A percentile compares a stretch with the other conserved stretches of the same genome.
Evolutionary conservation across 2,113 vertebrate species (phyloP).

Genomic region (Steatornis caripensis): DNA sequence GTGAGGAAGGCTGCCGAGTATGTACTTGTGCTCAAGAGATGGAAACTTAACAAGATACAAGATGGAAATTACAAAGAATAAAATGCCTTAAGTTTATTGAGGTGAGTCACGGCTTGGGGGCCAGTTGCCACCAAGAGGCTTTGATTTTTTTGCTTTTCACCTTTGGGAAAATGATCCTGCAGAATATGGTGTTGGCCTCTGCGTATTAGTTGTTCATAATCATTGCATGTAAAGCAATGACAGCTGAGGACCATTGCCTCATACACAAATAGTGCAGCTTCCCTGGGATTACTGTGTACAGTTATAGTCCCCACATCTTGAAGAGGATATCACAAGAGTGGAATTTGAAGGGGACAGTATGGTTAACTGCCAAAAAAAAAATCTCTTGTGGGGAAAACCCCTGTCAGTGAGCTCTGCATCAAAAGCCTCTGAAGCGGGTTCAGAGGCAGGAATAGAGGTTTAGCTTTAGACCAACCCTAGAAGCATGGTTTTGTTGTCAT

Average conservation of each 20-base stretch:
- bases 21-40: not conserved
- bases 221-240: not conserved
- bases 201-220: not conserved
- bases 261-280: not conserved
- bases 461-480: not conserved
- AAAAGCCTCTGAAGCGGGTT: not conserved
- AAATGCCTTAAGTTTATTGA: not conserved
- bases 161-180: not conserved
- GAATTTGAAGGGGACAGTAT: not conserved
- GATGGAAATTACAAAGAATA: not conserved
- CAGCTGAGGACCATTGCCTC: not conserved
- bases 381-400: not conserved
- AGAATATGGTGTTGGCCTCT: not conserved
- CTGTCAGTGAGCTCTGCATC: not conserved
- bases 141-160: not conserved
- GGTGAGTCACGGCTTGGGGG: fast-evolving
- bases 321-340: not conserved
- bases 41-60: not conserved
- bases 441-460: not conserved
- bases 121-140: not conserved
- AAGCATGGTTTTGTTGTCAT: not conserved
- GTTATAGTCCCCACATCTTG: not conserved
- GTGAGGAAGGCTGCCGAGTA: not conserved
- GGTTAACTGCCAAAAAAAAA: not conserved
- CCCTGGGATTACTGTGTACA: not conserved